These are phyloP conservation scores for Pseudochromis fuscus DNA, from an alignment of 2,797 vertebrate species.

Conservation along the genomic window DNA sequence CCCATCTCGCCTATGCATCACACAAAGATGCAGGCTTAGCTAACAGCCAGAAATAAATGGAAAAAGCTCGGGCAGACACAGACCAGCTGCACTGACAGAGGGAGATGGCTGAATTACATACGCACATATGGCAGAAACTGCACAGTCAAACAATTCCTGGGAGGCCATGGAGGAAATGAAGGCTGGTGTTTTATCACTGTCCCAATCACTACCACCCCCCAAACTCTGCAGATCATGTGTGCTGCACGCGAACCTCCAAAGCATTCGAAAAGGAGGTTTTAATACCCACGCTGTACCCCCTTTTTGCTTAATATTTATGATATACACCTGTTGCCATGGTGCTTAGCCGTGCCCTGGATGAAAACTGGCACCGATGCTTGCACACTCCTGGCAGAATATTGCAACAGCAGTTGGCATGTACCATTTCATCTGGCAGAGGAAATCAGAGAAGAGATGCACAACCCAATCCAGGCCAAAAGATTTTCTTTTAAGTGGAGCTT, in stretches of 20 bases:
- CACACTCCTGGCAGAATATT: conserved; percentile 29
- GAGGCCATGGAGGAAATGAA: conserved; percentile 60
- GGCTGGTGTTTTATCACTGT: conserved; percentile 65
- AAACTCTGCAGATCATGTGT: conserved; percentile 1
- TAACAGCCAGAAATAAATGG: conserved; percentile 50
- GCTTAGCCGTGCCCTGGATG: conserved; percentile 33
- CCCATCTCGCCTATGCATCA: conserved; percentile 25
- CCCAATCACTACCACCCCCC: conserved; percentile 38
- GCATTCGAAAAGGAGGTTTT: conserved; percentile 47
- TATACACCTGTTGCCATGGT: conserved; percentile 71
- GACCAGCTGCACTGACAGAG: conserved; percentile 68
- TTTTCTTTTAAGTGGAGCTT: conserved; percentile 50
- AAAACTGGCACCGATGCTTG: conserved; percentile 34
- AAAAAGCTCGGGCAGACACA: conserved; percentile 42
- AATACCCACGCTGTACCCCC: conserved; percentile 1
- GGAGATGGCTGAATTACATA: conserved; percentile 60
- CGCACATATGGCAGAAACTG: conserved; percentile 72
- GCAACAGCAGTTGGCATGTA: conserved; percentile 48
- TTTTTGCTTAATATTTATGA: conserved; percentile 35
- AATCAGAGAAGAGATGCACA: conserved; percentile 38
- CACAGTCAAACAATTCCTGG: conserved; percentile 65
- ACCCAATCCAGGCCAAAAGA: conserved; percentile 16
- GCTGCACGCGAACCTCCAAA: conserved; percentile 4
- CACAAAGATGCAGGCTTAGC: conserved; percentile 31
- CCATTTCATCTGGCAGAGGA: conserved; percentile 45